Evolutionary conservation across 2,888 invertebrate genomes (phyloP), one percentile per base, ranked within the genome.

Genomic region (Latrodectus hesperus): DNA sequence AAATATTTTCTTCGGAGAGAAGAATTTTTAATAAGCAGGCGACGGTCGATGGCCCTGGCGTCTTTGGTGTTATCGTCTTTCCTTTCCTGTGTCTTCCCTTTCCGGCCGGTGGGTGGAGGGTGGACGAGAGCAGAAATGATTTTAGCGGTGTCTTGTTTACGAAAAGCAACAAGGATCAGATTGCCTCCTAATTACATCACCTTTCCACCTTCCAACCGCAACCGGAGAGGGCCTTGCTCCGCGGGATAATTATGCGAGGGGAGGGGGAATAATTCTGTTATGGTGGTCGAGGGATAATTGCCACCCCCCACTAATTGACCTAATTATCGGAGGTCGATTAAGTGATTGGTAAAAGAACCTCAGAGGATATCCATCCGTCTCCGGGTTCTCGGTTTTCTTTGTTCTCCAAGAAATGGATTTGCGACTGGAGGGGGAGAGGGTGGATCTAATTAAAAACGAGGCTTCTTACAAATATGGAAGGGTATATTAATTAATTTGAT

Each of bases 251-350:
- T 82, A 75, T 82, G 82, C 82, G 68, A 16, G 53, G 14, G 38
- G 53, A 12, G 55, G 60, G 82, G 75, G 75, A 75, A 82, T 82
- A 82, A 82, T 82, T 75, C 75, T 82, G 82, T 75, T 82, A 82
- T 60, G 60, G 82, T 51, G 82, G 75, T 75, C 72, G 67, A 67
- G 26, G 53, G 80, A 80, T 81, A 81, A 81, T 81, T 74, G 81
- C 73, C 60, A 60, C n/a, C 26, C 26, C 75, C 60, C 38, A 38
- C 38, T 75, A 82, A 82, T 82, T 82, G 82, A 82, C 82, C 82
- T 75, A 75, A 75, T 82, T 82, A 82, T 82, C 75, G 75, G 68
- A 60, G 82, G 82, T 82, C 82, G 82, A 75, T 82, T 75, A 82
- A 82, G 82, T 82, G 82, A 82, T 82, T 75, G 75, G 75, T 55